Evolutionary conservation across 2,888 invertebrate genomes (phyloP).

Genomic region (Lasioglossum figueresi): DNA sequence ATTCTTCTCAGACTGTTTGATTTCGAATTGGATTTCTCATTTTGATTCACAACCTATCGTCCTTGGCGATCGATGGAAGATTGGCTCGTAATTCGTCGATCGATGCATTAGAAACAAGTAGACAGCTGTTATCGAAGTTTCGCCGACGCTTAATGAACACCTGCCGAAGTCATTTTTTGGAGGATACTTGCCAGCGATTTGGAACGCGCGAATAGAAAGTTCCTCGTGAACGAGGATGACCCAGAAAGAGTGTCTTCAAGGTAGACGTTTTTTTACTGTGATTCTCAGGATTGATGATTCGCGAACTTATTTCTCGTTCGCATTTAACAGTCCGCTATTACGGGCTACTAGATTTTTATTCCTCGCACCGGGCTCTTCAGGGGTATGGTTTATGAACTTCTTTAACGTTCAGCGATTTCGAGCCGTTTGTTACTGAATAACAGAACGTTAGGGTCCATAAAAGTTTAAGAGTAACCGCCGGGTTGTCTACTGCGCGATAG

Average conservation of each 20-base stretch:
- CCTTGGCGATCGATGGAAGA: neutral
- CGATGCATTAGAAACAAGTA: neutral
- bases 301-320: neutral
- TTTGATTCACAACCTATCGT: neutral
- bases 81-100: neutral
- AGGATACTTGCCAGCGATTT: neutral
- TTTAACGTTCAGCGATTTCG: slow-evolving; percentile 4
- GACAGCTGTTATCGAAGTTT: neutral
- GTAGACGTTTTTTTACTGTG: neutral
- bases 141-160: neutral
- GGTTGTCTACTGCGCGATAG: slow-evolving; percentile 9
- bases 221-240: neutral
- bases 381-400: neutral
- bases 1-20: neutral
- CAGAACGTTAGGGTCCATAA: slow-evolving; percentile 11
- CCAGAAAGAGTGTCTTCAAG: neutral
- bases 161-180: neutral
- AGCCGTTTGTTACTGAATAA: slow-evolving; percentile 9
- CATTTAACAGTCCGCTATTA: neutral
- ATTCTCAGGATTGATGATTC: neutral
- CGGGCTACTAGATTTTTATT: neutral
- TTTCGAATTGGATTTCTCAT: neutral
- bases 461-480: slow-evolving; percentile 7
- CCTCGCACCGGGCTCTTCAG: neutral
- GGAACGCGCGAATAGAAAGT: neutral